phyloP scores from a whole-genome alignment of 2,888 invertebrate species.

The Rambutsinella grinnellia region DNA sequence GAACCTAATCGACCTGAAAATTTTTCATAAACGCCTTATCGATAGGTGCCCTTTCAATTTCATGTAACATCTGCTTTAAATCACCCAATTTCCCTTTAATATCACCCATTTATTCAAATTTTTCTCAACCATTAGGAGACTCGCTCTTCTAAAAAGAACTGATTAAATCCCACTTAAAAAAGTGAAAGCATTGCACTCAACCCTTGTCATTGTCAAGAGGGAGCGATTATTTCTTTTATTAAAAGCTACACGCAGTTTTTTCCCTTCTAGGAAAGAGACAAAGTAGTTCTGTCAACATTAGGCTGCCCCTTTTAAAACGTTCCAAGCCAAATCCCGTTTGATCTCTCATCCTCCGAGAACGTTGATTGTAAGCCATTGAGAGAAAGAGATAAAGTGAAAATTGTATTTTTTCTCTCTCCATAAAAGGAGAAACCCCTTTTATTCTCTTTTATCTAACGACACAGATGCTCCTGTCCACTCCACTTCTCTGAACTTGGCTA shows the following conservation, averaged over 20 bases:
- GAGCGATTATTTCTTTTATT: not conserved
- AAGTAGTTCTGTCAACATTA: constrained; percentile 34
- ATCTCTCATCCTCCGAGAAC: constrained; percentile 34
- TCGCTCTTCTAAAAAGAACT: too few species aligned
- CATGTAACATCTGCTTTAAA: too few species aligned
- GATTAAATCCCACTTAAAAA: constrained; percentile 12
- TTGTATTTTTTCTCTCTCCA: constrained; percentile 1
- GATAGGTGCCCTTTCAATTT: too few species aligned
- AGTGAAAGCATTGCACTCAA: not conserved
- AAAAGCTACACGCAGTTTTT: not conserved
- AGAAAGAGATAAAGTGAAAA: not conserved
- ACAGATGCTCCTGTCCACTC: constrained; percentile 34
- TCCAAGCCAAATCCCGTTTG: constrained; percentile 31
- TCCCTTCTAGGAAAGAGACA: constrained; percentile 1
- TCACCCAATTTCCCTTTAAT: too few species aligned
- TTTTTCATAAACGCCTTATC: too few species aligned
- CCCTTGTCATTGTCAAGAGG: not conserved
- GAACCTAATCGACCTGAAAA: too few species aligned
- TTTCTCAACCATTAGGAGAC: too few species aligned
- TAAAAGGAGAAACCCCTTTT: not conserved
- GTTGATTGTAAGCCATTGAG: too few species aligned
- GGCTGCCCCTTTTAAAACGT: constrained; percentile 38
- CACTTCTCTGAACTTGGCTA: constrained; percentile 20
- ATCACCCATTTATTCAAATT: too few species aligned
- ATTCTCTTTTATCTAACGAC: not conserved